Base-by-base conservation (phyloP, 2,888 invertebrate genomes). In the Eristalis intricaria region DNA sequence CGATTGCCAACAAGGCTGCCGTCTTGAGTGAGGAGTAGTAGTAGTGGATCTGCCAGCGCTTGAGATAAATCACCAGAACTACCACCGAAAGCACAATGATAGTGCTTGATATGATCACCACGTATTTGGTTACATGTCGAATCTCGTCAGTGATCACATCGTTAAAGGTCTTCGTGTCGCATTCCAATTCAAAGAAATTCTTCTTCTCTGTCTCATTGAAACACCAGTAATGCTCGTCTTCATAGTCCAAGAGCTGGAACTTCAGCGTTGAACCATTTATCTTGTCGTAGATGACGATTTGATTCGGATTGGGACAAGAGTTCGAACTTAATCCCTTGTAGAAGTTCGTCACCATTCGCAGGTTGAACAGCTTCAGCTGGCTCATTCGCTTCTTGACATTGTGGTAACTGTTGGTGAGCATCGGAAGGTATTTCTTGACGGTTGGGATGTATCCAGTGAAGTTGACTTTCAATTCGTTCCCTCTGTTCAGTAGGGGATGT, bases 1-100 rank as follows among this genome's bases (percentile, higher is more conserved):
- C 94, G 76, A 94, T 91, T 32, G 95, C 94, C 74, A 95, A 82
- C 86, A 94, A 91, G 0, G 95, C 94, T 0, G 95, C 94, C 82
- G 95, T 95, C 89, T 94, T 95, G 23, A 95, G 90, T 0, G 94
- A 94, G 10, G 95, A 94, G 61, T 93, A 94, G 88, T 94, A 95
- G 89, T 95, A 95, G 89, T 94, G 94, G 10, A 95, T 93, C 80
- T 94, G 93, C 90, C 95, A 94, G 82, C 95, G 94, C 86, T 95
- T 95, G 70, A 94, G 90, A 79, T 94, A 94, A 7, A 93, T 89
- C 0, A 93, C 66, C 7, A 90, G 71, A 8, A 90, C 89, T 2
- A 91, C 38, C 15, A 90, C 79, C 0, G 75, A 83, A 0, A 90
- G 2, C 0, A 89, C 89, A 15, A 91, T 22, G 8, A 92, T 19